Evolutionary conservation across 2,113 vertebrate genomes (phyloP).

Genomic region (Festucalex cinctus): DNA sequence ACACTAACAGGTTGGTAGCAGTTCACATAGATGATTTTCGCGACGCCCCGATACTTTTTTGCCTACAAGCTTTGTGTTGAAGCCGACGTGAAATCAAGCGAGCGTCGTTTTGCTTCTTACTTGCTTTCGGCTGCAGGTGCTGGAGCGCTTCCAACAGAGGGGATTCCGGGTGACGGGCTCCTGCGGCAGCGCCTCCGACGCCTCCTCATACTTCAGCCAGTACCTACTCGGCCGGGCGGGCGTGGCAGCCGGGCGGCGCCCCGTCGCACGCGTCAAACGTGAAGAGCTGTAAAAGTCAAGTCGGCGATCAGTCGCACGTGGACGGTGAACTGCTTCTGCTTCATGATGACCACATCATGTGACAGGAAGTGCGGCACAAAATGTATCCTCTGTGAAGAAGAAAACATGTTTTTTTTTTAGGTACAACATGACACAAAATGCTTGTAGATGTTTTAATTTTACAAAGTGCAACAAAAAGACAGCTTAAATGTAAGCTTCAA

Average conservation of each 20-base stretch:
- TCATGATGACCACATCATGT: not conserved
- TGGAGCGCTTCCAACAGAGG: constrained; percentile 88
- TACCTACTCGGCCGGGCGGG: constrained; percentile 85
- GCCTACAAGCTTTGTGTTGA: too few relatives aligned
- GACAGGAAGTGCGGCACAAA: not conserved
- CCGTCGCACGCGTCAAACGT: constrained; percentile 87
- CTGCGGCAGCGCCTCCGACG: constrained; percentile 85
- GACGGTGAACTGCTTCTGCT: not conserved
- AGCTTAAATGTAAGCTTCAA: not conserved
- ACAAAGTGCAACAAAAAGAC: not conserved
- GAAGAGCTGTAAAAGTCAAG: constrained; percentile 80
- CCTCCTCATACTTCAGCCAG: constrained; percentile 96
- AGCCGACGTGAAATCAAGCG: too few relatives aligned
- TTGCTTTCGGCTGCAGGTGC: constrained; percentile 76
- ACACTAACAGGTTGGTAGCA: too few relatives aligned
- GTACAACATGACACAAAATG: not conserved
- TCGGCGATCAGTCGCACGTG: not conserved
- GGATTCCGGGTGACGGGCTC: constrained; percentile 91
- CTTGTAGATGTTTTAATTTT: constrained; percentile 3
- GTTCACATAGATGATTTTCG: too few relatives aligned
- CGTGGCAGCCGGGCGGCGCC: constrained; percentile 70
- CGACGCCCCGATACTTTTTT: too few relatives aligned
- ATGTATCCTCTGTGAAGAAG: not conserved
- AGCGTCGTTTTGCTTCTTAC: constrained; percentile 11
- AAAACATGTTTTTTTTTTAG: not conserved